Evolutionary conservation across 2,797 vertebrate genomes (phyloP).

Genomic region (Chiroxiphia lanceolata): DNA sequence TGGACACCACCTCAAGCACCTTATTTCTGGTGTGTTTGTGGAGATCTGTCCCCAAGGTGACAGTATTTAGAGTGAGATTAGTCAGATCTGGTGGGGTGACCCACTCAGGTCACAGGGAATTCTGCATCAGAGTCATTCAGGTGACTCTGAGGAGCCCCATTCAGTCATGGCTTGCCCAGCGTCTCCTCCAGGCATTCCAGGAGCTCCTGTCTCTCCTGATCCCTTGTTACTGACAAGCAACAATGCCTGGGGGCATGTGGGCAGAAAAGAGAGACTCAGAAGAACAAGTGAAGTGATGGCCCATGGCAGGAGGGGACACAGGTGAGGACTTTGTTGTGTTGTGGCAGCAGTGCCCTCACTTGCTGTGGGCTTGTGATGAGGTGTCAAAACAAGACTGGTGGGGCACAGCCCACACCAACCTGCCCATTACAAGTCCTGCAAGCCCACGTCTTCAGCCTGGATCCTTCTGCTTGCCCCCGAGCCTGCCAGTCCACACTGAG

Average conservation of each 20-base stretch:
- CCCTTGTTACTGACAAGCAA: not conserved
- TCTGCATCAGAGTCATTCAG: not conserved
- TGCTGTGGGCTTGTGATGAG: no score
- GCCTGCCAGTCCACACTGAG: not conserved
- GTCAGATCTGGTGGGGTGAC: no score
- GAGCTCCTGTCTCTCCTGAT: not conserved
- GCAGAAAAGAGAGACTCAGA: not conserved
- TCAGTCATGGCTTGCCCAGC: not conserved
- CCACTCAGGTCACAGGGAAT: no score
- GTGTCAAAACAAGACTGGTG: not conserved
- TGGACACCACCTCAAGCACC: no score
- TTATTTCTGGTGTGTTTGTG: no score
- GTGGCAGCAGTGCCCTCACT: not conserved
- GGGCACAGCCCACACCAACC: not conserved
- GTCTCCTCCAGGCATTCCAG: not conserved
- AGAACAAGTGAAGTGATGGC: not conserved
- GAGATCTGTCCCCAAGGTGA: no score
- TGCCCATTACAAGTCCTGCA: not conserved
- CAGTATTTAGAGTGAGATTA: no score
- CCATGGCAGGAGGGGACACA: not conserved
- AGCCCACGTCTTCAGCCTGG: not conserved
- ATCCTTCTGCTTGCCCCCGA: not conserved
- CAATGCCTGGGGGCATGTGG: fast-evolving
- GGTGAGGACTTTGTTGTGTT: not conserved
- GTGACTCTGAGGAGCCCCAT: not conserved